Evolutionary conservation across 2,113 vertebrate species (phyloP).

Genomic region (Chaetodon trifascialis): DNA sequence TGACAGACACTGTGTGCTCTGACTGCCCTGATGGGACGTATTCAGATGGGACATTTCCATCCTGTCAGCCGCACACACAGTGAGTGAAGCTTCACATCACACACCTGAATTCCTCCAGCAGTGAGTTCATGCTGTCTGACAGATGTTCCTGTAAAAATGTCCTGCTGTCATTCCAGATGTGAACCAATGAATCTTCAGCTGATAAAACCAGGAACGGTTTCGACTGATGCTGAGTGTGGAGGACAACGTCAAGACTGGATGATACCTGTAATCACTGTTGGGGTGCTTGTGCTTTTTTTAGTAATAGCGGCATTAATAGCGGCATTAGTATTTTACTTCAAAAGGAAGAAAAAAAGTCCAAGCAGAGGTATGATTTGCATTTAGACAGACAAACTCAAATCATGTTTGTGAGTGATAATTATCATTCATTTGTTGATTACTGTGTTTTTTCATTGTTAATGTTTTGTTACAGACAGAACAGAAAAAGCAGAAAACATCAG

Average conservation of each 20-base stretch:
- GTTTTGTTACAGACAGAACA: too few relatives aligned
- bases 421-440: neutral
- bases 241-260: rapidly evolving
- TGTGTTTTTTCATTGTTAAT: too few relatives aligned
- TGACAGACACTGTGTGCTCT: neutral
- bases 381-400: neutral
- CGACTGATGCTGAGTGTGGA: constrained; percentile 43
- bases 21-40: constrained; percentile 30
- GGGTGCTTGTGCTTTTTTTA: neutral
- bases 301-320: rapidly evolving
- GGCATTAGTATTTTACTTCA: too few relatives aligned
- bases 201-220: constrained; percentile 23
- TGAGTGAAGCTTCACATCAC: constrained; percentile 21
- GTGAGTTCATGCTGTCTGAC: neutral
- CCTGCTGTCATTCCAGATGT: constrained; percentile 44
- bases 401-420: neutral
- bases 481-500: too few relatives aligned
- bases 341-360: neutral
- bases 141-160: neutral
- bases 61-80: constrained; percentile 53
- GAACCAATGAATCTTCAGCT: neutral
- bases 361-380: neutral
- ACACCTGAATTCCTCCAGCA: neutral
- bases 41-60: constrained; percentile 42
- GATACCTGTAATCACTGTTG: rapidly evolving